Evolutionary conservation across 2,113 vertebrate genomes (phyloP).

Genomic region (Alces alces): DNA sequence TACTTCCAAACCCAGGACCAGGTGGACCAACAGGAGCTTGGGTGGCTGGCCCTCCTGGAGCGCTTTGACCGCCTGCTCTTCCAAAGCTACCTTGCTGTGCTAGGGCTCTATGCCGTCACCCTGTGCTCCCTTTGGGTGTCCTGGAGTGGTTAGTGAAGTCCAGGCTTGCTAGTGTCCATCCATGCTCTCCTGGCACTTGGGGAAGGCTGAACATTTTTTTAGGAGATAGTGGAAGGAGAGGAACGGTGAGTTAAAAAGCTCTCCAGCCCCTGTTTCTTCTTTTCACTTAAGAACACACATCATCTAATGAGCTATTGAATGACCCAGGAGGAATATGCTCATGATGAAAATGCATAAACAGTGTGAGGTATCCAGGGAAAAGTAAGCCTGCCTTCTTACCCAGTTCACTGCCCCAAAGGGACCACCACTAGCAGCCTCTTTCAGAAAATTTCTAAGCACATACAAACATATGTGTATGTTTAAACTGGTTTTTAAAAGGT

Average conservation of each 20-base stretch:
- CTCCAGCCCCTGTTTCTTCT: neutral
- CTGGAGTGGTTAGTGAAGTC: conserved; percentile 79
- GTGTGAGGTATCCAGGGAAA: neutral
- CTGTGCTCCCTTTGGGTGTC: conserved; percentile 85
- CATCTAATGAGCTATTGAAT: neutral
- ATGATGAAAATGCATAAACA: neutral
- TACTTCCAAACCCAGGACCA: conserved; percentile 79
- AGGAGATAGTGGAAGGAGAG: neutral
- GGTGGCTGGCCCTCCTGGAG: conserved; percentile 84
- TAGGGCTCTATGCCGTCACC: conserved; percentile 80
- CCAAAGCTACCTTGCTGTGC: conserved; percentile 80
- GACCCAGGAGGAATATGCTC: neutral
- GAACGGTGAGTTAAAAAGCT: neutral
- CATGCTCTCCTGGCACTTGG: neutral
- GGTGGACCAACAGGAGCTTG: conserved; percentile 66
- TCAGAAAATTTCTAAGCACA: neutral
- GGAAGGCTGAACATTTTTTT: neutral
- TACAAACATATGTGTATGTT: neutral
- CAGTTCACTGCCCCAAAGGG: neutral
- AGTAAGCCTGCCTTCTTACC: neutral
- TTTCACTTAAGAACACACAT: neutral
- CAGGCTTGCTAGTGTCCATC: neutral
- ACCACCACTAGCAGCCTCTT: neutral
- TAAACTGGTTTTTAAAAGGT: neutral
- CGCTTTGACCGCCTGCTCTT: conserved; percentile 86